Base-by-base conservation (phyloP, 2,113 vertebrate genomes). In the Hyperoodon ampullatus region DNA sequence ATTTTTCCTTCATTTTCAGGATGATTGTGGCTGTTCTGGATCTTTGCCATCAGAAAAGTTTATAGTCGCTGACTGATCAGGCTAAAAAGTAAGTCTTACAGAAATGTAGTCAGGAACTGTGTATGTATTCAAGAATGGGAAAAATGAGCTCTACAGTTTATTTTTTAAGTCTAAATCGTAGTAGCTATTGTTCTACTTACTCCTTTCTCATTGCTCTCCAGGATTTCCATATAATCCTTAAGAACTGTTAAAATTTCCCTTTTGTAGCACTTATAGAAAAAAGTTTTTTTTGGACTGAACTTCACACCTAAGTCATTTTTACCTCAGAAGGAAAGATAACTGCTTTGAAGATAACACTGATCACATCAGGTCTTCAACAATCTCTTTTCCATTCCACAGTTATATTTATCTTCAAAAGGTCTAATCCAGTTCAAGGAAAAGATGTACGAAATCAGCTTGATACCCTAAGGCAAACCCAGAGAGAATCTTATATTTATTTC, bases 341-440 rank as follows among this genome's bases (percentile, higher is more conserved):
- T 81, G 14, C 95, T 97, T 77, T 77, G 60, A 98, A 97, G 96
- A 95, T 97, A 96, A 98, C 71, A 95, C 84, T 94, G 97, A 95
- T 95, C 92, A 96, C 92, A 94, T 98, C 97, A 90, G 72, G 60
- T 97, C 71, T 92, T 97, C 90, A 82, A 81, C 44, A 95, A 60
- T 95, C 71, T 94, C 60, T 74, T 95, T 88, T 77, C 47, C 75
- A 84, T 96, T 95, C 53, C 65, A 66, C 39, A 90, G 89, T 94
- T 96, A 94, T 95, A 96, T 97, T 97, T 97, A 96, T 97, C 93
- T 97, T 97, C 94, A 95, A 97, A 96, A 97, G 53, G 78, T 93
- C 90, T 98, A 97, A 97, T 95, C 80, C 87, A 92, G 87, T 97
- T 97, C 53, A 84, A 94, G 90, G 84, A 83, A 96, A 96, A 93